Evolutionary conservation across 2,113 vertebrate genomes (phyloP), one percentile per base, ranked within the genome.

Genomic region (Astatoreochromis straeleni): DNA sequence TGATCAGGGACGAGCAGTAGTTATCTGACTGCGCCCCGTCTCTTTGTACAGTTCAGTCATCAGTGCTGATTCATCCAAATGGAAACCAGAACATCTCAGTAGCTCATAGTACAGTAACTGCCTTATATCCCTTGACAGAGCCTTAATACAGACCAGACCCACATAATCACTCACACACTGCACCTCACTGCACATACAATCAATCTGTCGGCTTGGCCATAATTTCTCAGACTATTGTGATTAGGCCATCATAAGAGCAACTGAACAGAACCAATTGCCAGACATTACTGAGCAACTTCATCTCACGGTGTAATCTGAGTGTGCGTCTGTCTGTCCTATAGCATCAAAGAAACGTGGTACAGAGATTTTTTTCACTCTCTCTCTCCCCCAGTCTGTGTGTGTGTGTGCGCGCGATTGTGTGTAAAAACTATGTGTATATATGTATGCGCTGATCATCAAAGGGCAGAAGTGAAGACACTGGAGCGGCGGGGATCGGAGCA

Each of bases 51-150:
- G 85, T 86, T 93, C 94, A 92, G 87, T 95, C 95, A 95, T 95
- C 95, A 95, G 87, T 54, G 93, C 89, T 92, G 92, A 95, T 94
- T 95, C 93, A 89, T 90, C 91, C 90, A 95, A 96, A 96, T 95
- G 93, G 94, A 95, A 93, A 85, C 94, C 95, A 96, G 95, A 96
- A 94, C 94, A 94, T 92, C 90, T 91, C 94, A 33, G 94, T 90
- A 92, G 94, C 92, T 90, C 88, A 7, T 10, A 85, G 70, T 90
- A 94, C 94, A 94, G 89, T 90, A 87, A 92, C 84, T 63, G 49
- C 88, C 88, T 93, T 93, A 91, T 92, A 89, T 90, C 92, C 87
- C 89, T 26, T 57, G 57, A 93, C 90, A 80, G 85, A 85, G 82
- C 35, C 58, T 86, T 95, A 95, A 96, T 81, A 81, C 19, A 88